phyloP scores from a whole-genome alignment of 2,888 invertebrate species.

The Octonoba sinensis region DNA sequence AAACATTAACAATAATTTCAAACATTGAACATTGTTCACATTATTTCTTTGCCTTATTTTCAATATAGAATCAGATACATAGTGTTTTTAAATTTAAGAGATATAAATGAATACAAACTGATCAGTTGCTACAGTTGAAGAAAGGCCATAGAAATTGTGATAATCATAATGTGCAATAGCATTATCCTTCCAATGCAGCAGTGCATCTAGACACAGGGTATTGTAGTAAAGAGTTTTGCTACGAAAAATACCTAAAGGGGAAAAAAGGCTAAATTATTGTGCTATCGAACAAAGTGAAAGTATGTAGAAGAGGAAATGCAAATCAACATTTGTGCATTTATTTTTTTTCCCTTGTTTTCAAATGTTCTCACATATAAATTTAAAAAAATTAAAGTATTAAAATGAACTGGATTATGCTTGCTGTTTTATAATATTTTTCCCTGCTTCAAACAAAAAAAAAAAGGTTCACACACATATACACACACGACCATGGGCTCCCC shows the following conservation, averaged over 20 bases:
- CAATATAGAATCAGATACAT: too few species aligned
- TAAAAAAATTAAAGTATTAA: neutral
- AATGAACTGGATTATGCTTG: too few species aligned
- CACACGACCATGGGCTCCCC: too few species aligned
- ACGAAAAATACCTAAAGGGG: conserved; percentile 13
- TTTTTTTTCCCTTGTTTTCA: too few species aligned
- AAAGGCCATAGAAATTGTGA: conserved; percentile 75
- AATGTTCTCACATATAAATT: neutral
- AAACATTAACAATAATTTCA: too few species aligned
- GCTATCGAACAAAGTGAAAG: conserved; percentile 3
- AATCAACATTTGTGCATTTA: neutral
- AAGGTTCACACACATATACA: too few species aligned
- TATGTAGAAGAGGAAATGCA: neutral
- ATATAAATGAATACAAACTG: conserved; percentile 33
- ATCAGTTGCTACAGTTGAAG: conserved; percentile 70
- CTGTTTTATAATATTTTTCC: too few species aligned
- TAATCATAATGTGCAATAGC: conserved; percentile 69
- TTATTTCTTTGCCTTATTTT: too few species aligned
- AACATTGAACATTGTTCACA: too few species aligned
- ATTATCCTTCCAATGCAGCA: conserved; percentile 66
- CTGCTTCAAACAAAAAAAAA: too few species aligned
- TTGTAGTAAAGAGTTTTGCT: conserved; percentile 65
- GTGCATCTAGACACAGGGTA: conserved; percentile 71
- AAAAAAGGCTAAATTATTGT: neutral
- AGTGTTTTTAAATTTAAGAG: neutral